Base-by-base conservation (phyloP, 2,888 invertebrate species). In the Eutolmus rufibarbis region DNA sequence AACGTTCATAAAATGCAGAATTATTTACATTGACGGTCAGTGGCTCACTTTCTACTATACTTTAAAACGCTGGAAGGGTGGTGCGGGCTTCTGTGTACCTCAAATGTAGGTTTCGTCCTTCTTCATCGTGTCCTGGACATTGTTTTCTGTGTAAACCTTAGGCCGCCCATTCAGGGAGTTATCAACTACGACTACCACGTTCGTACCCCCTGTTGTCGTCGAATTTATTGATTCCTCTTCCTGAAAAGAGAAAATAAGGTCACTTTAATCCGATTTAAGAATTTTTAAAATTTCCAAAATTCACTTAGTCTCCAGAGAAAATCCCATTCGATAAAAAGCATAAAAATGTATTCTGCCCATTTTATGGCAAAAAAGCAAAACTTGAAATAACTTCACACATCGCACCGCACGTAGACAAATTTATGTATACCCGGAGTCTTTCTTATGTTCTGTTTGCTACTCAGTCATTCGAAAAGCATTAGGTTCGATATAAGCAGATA, bases 121-220 rank as follows among this genome's bases (percentile, higher is more conserved):
- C 88, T 91, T 91, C 74, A 90, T 88, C 51, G 90, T 90, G 86
- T 91, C 91, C 34, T 91, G 90, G 51, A 89, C 90, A 88, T 91
- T 90, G 79, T 90, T 90, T 87, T 91, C 91, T 9, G 91, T 90
- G 82, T 86, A 90, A 86, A 90, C 90, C 88, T 91, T 90, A 40
- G 91, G 91, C 16, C 90, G 91, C 37, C 90, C 91, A 89, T 90
- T 91, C 82, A 90, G 89, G 79, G 90, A 90, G 89, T 91, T 91
- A 79, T 91, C 91, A 40, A 92, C 90, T 31, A 92, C 91, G 31
- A 92, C 92, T 46, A 92, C 91, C 81, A 92, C 91, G 89, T 91
- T 92, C 76, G 91, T 84, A 76, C 79, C 79, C 40, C 87, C 87
- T 91, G 88, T 90, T 90, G 76, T 90, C 88, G 37, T 90, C 87